These are phyloP conservation scores for Danionella dracula DNA, from an alignment of 2,797 vertebrate species.

Conservation along the genomic window DNA sequence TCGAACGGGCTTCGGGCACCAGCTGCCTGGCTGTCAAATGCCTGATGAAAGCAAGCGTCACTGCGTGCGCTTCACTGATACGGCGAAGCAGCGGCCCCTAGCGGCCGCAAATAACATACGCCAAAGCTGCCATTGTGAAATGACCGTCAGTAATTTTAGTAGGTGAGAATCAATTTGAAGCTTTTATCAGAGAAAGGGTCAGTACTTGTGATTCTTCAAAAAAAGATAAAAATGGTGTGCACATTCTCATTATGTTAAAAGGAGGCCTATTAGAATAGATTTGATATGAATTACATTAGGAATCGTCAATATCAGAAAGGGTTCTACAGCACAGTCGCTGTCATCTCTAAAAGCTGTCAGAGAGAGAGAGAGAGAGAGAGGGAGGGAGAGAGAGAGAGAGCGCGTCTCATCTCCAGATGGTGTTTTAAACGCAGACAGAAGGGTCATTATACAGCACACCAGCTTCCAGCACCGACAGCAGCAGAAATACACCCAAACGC, in stretches of 20 bases:
- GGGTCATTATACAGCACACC: conserved; percentile 60
- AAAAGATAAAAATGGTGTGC: conserved; percentile 1
- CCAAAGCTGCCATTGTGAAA: not conserved
- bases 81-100: conserved; percentile 75
- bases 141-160: conserved; percentile 17
- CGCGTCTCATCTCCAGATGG: conserved; percentile 74
- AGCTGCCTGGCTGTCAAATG: conserved; percentile 11
- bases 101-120: conserved; percentile 51
- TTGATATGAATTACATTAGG: conserved; percentile 29
- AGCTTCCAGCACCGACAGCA: conserved; percentile 56
- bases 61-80: conserved; percentile 42
- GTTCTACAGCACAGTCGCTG: conserved; percentile 44
- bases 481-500: conserved; percentile 38
- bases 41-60: not conserved
- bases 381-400: conserved; percentile 51
- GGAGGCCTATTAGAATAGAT: conserved; percentile 29
- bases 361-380: conserved; percentile 39
- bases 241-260: conserved; percentile 31
- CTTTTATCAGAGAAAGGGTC: conserved; percentile 26
- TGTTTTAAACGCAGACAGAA: conserved; percentile 80
- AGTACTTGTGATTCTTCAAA: conserved; percentile 8
- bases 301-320: conserved; percentile 32
- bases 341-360: conserved; percentile 51
- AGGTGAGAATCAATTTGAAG: conserved; percentile 19
- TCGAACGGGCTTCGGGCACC: conserved; percentile 20